phyloP scores from a whole-genome alignment of 2,113 vertebrate genomes.

The Pterophyllum scalare region DNA sequence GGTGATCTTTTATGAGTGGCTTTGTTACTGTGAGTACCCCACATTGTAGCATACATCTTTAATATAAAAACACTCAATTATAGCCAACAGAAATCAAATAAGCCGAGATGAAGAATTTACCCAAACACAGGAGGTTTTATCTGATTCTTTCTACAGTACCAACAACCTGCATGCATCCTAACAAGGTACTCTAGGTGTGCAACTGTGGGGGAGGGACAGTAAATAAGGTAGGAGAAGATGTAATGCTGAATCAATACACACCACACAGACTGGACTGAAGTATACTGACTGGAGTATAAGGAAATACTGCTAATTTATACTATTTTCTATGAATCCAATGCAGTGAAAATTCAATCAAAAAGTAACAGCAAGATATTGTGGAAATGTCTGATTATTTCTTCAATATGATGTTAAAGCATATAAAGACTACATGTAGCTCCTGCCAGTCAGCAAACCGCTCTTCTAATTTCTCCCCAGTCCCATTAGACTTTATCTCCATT shows the following conservation, averaged over 20 bases:
- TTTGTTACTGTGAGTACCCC: not conserved
- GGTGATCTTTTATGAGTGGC: no score
- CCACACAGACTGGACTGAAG: not conserved
- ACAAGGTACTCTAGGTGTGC: not conserved
- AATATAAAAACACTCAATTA: no score
- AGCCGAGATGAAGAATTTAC: not conserved
- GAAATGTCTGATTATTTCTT: not conserved
- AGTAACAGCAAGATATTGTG: not conserved
- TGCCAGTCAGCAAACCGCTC: not conserved
- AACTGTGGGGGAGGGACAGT: not conserved
- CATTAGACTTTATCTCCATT: not conserved
- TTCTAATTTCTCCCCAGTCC: slow-evolving; percentile 20
- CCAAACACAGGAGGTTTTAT: not conserved
- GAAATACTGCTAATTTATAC: not conserved
- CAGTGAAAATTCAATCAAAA: not conserved
- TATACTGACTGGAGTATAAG: not conserved
- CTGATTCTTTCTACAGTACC: not conserved
- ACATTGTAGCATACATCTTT: not conserved
- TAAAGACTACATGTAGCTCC: not conserved
- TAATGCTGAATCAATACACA: slow-evolving; percentile 39
- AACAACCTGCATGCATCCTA: not conserved
- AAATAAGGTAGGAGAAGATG: slow-evolving; percentile 20
- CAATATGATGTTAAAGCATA: not conserved
- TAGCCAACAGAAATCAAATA: not conserved
- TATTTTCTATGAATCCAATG: not conserved